Evolutionary conservation across 1,140 invertebrate genomes (phyloP).

Genomic region (Glomeris maerens): DNA sequence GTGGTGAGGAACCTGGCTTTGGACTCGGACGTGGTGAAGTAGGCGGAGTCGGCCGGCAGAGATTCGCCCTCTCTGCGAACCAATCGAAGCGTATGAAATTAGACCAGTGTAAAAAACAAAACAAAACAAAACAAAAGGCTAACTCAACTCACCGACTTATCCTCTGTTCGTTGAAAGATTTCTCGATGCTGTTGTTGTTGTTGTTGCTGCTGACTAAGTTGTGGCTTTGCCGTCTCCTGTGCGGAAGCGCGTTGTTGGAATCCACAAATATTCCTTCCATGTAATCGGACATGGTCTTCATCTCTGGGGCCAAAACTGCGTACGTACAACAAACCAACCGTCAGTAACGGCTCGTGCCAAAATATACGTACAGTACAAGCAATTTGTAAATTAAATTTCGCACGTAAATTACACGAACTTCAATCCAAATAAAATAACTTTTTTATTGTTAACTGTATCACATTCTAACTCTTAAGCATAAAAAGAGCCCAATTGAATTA

Average conservation of each 20-base stretch:
- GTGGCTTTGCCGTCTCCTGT: slow-evolving; percentile 16
- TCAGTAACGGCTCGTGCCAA: neutral
- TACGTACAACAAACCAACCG: neutral
- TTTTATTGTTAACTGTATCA: too few relatives aligned
- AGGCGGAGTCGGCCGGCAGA: slow-evolving; percentile 44
- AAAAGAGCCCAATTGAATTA: too few relatives aligned
- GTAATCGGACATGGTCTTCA: slow-evolving; percentile 61
- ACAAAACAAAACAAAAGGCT: slow-evolving; percentile 3
- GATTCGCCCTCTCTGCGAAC: slow-evolving; percentile 27
- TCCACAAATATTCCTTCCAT: slow-evolving; percentile 61
- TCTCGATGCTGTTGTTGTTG: neutral
- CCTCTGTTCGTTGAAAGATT: neutral
- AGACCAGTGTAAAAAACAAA: neutral
- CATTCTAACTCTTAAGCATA: too few relatives aligned
- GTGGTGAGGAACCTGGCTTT: slow-evolving; percentile 50
- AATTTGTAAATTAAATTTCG: too few relatives aligned
- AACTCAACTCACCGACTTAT: neutral
- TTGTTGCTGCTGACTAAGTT: neutral
- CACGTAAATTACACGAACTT: too few relatives aligned
- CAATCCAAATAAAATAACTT: too few relatives aligned
- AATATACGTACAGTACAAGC: neutral
- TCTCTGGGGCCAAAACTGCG: slow-evolving; percentile 48
- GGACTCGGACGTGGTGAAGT: slow-evolving; percentile 52
- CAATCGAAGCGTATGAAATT: neutral
- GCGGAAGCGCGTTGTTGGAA: slow-evolving; percentile 38